phyloP scores from a whole-genome alignment of 2,888 invertebrate genomes.

The Hirtodrosophila histrioides region DNA sequence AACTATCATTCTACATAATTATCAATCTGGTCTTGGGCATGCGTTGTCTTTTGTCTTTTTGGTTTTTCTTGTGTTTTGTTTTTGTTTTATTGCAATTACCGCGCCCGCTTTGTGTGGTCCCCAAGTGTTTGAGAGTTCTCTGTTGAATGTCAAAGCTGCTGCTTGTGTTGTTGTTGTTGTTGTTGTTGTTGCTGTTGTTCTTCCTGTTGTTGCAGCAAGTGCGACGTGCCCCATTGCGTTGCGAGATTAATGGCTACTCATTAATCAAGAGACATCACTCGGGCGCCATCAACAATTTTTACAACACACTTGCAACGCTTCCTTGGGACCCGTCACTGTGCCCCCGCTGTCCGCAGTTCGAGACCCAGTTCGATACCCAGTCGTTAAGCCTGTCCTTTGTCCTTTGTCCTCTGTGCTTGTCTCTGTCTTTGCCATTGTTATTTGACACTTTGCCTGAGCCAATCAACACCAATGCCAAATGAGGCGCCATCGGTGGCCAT shows the following conservation, averaged over 20 bases:
- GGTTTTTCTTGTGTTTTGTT: constrained; percentile 4
- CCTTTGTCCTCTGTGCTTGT: constrained; percentile 18
- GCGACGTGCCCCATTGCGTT: constrained; percentile 45
- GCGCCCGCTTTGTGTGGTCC: constrained; percentile 62
- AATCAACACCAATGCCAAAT: constrained; percentile 66
- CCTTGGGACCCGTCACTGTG: constrained; percentile 8
- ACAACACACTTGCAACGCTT: constrained; percentile 68
- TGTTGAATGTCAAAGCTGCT: constrained; percentile 37
- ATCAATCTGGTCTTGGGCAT: constrained; percentile 61
- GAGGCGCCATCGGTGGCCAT: constrained; percentile 69
- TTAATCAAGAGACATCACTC: constrained; percentile 77
- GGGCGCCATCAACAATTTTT: constrained; percentile 73
- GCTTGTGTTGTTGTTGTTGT: constrained; percentile 1
- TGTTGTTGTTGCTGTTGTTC: constrained; percentile 6
- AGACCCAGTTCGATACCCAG: background rate
- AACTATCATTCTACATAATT: constrained; percentile 81
- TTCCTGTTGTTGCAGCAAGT: constrained; percentile 7
- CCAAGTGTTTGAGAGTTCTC: constrained; percentile 20
- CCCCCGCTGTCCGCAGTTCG: background rate
- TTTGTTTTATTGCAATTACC: constrained; percentile 57
- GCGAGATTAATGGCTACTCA: constrained; percentile 83
- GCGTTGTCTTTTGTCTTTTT: constrained; percentile 27
- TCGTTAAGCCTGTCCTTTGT: constrained; percentile 2
- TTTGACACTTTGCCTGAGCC: constrained; percentile 73
- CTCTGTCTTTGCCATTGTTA: constrained; percentile 55